Conservation (phyloP, 1,140 invertebrate genomes). For the Aleiodes sp. region DNA sequence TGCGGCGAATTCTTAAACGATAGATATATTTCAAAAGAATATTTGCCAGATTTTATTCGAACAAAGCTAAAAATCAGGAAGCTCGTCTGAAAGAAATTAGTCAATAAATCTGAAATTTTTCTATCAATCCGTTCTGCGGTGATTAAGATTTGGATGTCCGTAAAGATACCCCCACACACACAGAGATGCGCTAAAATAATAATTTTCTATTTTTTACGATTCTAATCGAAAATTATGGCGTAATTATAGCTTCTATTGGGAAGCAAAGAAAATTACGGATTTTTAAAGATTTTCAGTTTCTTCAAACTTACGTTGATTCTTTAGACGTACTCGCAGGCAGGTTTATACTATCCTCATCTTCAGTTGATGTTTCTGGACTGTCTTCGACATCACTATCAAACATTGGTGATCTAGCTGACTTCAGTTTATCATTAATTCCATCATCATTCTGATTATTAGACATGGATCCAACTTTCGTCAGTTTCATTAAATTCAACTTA, state of each 20-base stretch:
- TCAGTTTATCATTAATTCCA: constrained; percentile 43
- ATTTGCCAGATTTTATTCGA: too few relatives aligned
- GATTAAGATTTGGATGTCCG: too few relatives aligned
- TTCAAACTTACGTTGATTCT: constrained; percentile 55
- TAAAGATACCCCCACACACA: too few relatives aligned
- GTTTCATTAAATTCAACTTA: constrained; percentile 92
- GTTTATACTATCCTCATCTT: constrained; percentile 73
- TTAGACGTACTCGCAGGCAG: constrained; percentile 46
- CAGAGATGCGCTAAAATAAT: too few relatives aligned
- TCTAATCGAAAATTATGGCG: too few relatives aligned
- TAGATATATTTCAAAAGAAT: too few relatives aligned
- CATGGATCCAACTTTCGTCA: constrained; percentile 66
- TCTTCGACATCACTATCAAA: constrained; percentile 91
- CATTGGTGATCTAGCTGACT: constrained; percentile 65
- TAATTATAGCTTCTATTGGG: neutral
- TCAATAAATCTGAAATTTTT: too few relatives aligned
- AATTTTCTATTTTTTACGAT: too few relatives aligned
- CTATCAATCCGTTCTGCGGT: too few relatives aligned
- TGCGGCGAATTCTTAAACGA: too few relatives aligned
- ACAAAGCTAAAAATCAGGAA: too few relatives aligned
- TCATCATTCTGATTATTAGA: constrained; percentile 39
- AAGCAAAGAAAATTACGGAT: neutral
- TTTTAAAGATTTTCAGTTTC: neutral
- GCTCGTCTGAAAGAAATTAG: too few relatives aligned
- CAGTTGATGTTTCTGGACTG: constrained; percentile 89